Percentiles rank a stretch among this genome's conserved stretches.
phyloP scores from a whole-genome alignment of 2,113 vertebrate genomes.

The Macroglossus sobrinus region DNA sequence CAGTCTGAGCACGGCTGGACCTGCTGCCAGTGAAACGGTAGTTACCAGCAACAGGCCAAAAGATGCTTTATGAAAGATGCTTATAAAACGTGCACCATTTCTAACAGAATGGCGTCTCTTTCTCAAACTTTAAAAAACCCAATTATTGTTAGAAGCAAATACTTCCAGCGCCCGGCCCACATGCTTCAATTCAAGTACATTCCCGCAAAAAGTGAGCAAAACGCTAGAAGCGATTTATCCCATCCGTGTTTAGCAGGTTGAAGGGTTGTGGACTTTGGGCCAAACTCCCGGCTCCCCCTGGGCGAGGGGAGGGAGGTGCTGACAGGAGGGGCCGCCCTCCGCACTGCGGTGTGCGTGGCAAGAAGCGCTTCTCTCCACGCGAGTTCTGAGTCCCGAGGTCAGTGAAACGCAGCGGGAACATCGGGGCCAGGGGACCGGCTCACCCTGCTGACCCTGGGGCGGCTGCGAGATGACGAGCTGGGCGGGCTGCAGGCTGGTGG shows the following conservation, averaged over 20 bases:
- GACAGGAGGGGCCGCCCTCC: not conserved
- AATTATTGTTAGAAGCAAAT: not conserved
- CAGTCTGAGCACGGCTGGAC: not conserved
- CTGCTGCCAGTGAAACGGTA: not conserved
- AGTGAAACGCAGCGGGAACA: not conserved
- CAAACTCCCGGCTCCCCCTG: not conserved
- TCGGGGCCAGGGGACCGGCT: constrained; percentile 31
- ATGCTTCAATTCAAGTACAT: not conserved
- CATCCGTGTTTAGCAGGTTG: not conserved
- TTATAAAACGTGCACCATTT: not conserved
- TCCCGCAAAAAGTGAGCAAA: not conserved
- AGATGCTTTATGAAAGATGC: too few species aligned
- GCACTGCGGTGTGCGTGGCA: too few species aligned
- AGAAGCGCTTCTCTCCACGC: not conserved
- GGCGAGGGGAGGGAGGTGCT: not conserved
- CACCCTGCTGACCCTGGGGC: constrained; percentile 96
- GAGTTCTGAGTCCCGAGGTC: not conserved
- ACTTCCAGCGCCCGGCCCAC: not conserved
- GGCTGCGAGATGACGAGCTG: constrained; percentile 99
- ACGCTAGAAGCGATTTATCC: not conserved
- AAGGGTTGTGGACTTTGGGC: not conserved
- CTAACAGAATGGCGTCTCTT: not conserved
- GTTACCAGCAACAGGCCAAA: not conserved
- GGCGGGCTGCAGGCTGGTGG: constrained; percentile 92
- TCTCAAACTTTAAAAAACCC: not conserved